Conservation (phyloP, 2,113 vertebrate genomes). For the Ciconia maguari region DNA sequence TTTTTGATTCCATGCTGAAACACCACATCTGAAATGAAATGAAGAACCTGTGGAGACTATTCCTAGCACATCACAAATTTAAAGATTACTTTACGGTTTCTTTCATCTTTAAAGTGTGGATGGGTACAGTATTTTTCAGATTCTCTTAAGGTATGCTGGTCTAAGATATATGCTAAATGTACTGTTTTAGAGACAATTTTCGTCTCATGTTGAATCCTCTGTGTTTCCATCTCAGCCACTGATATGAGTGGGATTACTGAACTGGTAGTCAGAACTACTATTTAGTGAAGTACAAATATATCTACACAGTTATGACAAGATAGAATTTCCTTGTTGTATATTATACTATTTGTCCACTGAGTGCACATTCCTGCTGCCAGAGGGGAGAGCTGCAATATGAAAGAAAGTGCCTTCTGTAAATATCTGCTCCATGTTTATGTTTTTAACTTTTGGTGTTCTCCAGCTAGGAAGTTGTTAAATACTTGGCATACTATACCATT, state of each 20-base stretch:
- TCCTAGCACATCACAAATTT: neutral
- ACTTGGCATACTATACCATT: neutral
- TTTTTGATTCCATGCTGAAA: neutral
- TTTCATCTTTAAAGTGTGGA: neutral
- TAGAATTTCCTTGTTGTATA: neutral
- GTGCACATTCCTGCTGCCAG: neutral
- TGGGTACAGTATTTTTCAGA: neutral
- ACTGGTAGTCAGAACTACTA: neutral
- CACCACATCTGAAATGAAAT: neutral
- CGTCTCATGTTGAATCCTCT: neutral
- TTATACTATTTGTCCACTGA: neutral
- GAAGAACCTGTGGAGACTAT: neutral
- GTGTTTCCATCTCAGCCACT: neutral
- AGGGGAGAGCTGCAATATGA: neutral
- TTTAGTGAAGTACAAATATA: neutral
- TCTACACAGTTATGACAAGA: neutral
- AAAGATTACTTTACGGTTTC: neutral
- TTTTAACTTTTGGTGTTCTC: neutral
- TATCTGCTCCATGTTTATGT: neutral
- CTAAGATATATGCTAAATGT: neutral
- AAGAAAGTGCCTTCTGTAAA: neutral
- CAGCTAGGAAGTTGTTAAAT: neutral
- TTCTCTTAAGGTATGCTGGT: neutral
- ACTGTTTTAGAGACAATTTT: neutral
- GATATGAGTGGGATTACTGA: neutral